Conservation (phyloP, 2,888 invertebrate species). For the Mythimna loreyi region DNA sequence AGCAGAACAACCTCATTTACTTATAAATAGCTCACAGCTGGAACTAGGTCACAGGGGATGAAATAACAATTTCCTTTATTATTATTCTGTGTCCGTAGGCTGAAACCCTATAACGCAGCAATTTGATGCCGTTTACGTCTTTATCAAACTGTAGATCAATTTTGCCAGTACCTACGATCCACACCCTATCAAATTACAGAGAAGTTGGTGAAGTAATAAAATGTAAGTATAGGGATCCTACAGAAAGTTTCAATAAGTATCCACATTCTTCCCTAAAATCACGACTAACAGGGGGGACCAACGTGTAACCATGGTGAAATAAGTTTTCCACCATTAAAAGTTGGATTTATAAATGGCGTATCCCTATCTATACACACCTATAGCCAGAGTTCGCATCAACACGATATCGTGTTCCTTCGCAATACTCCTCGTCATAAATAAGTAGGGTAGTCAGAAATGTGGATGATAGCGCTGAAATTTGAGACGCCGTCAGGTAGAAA, state of each 20-base stretch:
- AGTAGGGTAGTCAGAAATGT: slow-evolving; percentile 51
- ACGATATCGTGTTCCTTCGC: slow-evolving; percentile 58
- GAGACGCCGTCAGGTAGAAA: slow-evolving; percentile 32
- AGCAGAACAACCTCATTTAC: slow-evolving; percentile 32
- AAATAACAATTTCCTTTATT: slow-evolving; percentile 31
- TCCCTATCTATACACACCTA: slow-evolving; percentile 40
- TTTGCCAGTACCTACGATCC: neutral
- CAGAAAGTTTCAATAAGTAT: neutral
- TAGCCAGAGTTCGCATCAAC: slow-evolving; percentile 26
- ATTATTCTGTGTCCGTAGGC: slow-evolving; percentile 7
- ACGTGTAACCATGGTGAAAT: slow-evolving; percentile 30
- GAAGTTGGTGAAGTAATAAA: neutral
- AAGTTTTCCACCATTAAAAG: slow-evolving; percentile 45
- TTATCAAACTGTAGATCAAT: neutral
- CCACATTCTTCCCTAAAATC: slow-evolving; percentile 21
- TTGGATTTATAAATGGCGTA: slow-evolving; percentile 49
- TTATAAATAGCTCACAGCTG: slow-evolving; percentile 37
- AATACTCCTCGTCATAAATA: slow-evolving; percentile 56
- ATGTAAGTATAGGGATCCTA: neutral
- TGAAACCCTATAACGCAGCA: slow-evolving; percentile 13
- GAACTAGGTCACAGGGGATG: slow-evolving; percentile 46
- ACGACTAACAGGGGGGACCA: slow-evolving; percentile 30
- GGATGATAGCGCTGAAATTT: slow-evolving; percentile 49
- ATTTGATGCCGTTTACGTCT: slow-evolving; percentile 13
- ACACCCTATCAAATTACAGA: slow-evolving; percentile 12